Conservation (phyloP, 2,888 invertebrate genomes). For the Cosmia pyralina region DNA sequence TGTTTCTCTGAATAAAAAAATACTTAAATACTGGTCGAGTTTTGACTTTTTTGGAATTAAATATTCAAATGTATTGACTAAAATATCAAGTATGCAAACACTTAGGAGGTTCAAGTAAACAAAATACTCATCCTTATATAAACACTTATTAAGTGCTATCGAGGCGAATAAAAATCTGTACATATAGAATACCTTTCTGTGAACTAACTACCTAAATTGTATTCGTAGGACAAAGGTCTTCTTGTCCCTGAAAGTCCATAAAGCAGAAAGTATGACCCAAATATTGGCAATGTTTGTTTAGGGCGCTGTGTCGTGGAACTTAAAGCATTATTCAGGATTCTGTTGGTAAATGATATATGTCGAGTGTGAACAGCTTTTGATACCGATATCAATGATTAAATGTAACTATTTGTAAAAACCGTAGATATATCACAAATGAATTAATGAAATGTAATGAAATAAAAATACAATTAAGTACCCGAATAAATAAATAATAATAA, state of each 20-base stretch:
- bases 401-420: constrained; percentile 12
- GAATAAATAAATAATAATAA: too few relatives aligned
- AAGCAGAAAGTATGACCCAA: constrained; percentile 64
- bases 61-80: not conserved
- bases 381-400: constrained; percentile 29
- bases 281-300: constrained; percentile 77
- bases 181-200: constrained; percentile 38
- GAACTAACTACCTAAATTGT: constrained; percentile 50
- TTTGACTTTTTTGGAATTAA: not conserved
- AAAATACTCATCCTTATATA: constrained; percentile 17
- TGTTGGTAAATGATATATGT: constrained; percentile 54
- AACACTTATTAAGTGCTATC: not conserved
- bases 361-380: constrained; percentile 34
- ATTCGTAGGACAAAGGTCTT: constrained; percentile 60
- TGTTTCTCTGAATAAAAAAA: constrained; percentile 4
- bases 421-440: not conserved
- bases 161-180: constrained; percentile 32
- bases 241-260: constrained; percentile 57
- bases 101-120: not conserved
- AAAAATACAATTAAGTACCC: too few relatives aligned
- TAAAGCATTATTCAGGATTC: constrained; percentile 69
- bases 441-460: too few relatives aligned
- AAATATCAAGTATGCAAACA: constrained; percentile 1
- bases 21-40: not conserved
- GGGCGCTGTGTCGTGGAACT: constrained; percentile 71